phyloP scores from a whole-genome alignment of 2,113 vertebrate species.

The Trematomus loennbergii region DNA sequence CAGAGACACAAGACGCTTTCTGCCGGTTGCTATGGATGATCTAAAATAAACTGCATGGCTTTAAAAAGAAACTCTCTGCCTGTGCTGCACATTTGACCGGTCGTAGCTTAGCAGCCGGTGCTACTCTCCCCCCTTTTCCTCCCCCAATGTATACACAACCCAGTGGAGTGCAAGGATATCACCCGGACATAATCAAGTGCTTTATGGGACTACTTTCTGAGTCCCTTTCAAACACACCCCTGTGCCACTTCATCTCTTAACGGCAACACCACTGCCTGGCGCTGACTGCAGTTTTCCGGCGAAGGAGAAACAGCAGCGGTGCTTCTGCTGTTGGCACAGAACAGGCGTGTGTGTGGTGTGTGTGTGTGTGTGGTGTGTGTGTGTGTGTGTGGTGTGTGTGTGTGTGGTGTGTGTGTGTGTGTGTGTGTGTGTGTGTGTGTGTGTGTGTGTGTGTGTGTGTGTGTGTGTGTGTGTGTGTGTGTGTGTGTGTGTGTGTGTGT shows the following conservation, averaged over 20 bases:
- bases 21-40: constrained; percentile 80
- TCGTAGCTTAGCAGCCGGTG: constrained; percentile 81
- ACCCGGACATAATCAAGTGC: constrained; percentile 76
- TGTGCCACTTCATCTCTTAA: constrained; percentile 78
- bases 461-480: constrained; percentile 6
- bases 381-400: constrained; percentile 16
- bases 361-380: constrained; percentile 17
- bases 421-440: constrained; percentile 14
- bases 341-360: constrained; percentile 8
- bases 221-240: constrained; percentile 50
- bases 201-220: constrained; percentile 75
- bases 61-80: constrained; percentile 48
- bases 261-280: constrained; percentile 81
- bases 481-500: constrained; percentile 20
- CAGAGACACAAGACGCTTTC: constrained; percentile 44
- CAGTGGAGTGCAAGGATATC: constrained; percentile 56
- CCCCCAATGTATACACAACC: constrained; percentile 16
- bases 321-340: constrained; percentile 54
- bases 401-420: constrained; percentile 24
- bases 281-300: constrained; percentile 54
- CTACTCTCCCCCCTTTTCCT: constrained; percentile 6
- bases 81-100: constrained; percentile 60
- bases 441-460: constrained; percentile 20
- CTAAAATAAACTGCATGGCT: constrained; percentile 74
- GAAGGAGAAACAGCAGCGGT: constrained; percentile 49